Evolutionary conservation across 1,140 invertebrate genomes (phyloP).

Genomic region (Ganaspis sp.): DNA sequence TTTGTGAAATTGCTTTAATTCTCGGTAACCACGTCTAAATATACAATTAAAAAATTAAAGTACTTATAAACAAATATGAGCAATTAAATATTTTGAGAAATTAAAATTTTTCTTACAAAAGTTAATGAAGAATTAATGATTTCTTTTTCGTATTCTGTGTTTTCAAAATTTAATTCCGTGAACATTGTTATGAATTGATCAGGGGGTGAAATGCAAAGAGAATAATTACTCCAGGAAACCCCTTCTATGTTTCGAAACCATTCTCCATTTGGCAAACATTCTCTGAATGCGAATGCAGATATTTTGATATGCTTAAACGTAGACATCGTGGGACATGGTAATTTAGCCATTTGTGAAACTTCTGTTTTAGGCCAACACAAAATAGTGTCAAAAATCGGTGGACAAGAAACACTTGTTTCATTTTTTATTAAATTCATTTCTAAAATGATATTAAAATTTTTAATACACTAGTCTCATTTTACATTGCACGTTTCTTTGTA

Average conservation of each 20-base stretch:
- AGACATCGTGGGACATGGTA: conserved; percentile 60
- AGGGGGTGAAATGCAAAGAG: conserved; percentile 54
- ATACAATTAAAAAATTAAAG: no score
- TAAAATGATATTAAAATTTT: background rate
- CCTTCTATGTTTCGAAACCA: conserved; percentile 61
- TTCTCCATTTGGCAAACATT: conserved; percentile 60
- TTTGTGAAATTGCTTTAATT: conserved; percentile 79
- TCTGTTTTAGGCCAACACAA: conserved; percentile 68
- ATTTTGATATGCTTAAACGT: background rate
- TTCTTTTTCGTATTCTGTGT: background rate
- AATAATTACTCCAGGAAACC: conserved; percentile 68
- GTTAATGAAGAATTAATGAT: background rate
- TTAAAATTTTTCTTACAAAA: background rate
- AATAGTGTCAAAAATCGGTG: conserved; percentile 67
- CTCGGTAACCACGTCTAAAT: conserved; percentile 78
- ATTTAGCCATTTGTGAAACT: conserved; percentile 48
- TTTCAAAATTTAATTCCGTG: background rate
- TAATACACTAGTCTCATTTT: no score
- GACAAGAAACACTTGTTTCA: conserved; percentile 49
- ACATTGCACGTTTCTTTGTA: no score
- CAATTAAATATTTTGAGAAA: no score
- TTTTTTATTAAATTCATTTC: background rate
- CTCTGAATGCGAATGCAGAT: conserved; percentile 55
- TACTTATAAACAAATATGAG: no score
- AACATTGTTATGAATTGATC: conserved; percentile 17